These are phyloP conservation scores for Andricus curvator DNA, from an alignment of 2,888 invertebrate species.

Conservation along the genomic window DNA sequence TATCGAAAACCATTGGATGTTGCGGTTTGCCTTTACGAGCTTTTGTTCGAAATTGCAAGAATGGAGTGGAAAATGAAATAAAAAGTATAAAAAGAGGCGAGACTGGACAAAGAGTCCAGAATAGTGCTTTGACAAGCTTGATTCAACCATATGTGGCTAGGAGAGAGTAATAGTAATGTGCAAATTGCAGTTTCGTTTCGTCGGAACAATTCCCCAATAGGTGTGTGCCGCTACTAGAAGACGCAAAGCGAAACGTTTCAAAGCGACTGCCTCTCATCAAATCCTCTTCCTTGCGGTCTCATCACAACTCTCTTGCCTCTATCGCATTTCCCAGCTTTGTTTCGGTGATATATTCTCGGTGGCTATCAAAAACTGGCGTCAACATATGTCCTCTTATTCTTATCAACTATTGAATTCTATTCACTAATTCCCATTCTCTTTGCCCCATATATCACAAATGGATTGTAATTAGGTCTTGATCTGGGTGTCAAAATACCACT, in stretches of 20 bases:
- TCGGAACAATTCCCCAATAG: not conserved
- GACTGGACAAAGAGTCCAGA: not conserved
- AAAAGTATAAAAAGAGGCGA: not conserved
- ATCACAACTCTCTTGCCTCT: not conserved
- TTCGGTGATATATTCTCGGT: not conserved
- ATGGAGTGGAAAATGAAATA: not conserved
- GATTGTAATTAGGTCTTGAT: not conserved
- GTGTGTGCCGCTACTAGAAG: not conserved
- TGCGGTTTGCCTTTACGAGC: conserved; percentile 1
- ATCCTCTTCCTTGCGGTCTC: not conserved
- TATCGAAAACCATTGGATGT: not conserved
- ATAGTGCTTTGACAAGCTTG: not conserved
- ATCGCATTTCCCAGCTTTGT: not conserved
- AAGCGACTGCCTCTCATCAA: not conserved
- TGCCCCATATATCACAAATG: not conserved
- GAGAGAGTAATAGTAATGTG: not conserved
- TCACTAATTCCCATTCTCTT: not conserved
- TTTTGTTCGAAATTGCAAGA: not conserved
- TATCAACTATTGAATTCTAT: too few species aligned
- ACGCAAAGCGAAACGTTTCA: not conserved
- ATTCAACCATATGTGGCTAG: not conserved
- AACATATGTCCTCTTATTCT: not conserved
- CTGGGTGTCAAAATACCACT: not conserved
- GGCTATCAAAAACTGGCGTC: not conserved
- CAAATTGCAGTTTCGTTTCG: not conserved